These are phyloP conservation scores for Bombus soroeensis DNA, from an alignment of 1,140 invertebrate species.

Conservation along the genomic window DNA sequence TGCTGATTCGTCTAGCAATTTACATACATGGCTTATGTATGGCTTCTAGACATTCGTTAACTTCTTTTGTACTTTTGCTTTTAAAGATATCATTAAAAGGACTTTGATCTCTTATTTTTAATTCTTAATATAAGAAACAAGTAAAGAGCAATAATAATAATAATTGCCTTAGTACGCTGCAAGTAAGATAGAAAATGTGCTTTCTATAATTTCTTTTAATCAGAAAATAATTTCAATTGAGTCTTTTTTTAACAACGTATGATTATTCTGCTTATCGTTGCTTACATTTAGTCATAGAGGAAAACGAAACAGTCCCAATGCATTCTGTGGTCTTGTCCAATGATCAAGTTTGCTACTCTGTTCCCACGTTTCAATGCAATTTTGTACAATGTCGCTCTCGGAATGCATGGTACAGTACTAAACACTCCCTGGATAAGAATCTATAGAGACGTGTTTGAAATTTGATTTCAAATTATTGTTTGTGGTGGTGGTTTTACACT, in stretches of 20 bases:
- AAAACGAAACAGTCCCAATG: slow-evolving; percentile 61
- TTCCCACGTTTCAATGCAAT: slow-evolving; percentile 18
- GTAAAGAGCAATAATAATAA: slow-evolving; percentile 37
- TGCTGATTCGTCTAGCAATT: slow-evolving; percentile 48
- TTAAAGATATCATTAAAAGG: slow-evolving; percentile 9
- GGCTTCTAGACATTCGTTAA: slow-evolving; percentile 56
- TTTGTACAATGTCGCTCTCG: slow-evolving; percentile 35
- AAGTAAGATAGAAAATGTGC: slow-evolving; percentile 43
- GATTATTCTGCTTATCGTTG: slow-evolving; percentile 59
- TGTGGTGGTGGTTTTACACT: slow-evolving; percentile 57
- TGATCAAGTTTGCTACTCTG: background rate
- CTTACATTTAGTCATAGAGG: slow-evolving; percentile 55
- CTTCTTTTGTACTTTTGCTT: slow-evolving; percentile 29
- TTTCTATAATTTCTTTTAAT: slow-evolving; percentile 39
- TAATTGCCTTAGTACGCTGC: slow-evolving; percentile 21
- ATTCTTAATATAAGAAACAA: slow-evolving; percentile 40
- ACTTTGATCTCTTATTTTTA: slow-evolving; percentile 22
- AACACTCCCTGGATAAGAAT: slow-evolving; percentile 61
- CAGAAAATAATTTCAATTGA: slow-evolving; percentile 30
- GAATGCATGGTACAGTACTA: slow-evolving; percentile 66
- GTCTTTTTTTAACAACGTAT: slow-evolving; percentile 36
- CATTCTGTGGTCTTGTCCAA: slow-evolving; percentile 49
- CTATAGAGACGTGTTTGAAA: slow-evolving; percentile 29
- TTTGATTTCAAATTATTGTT: slow-evolving; percentile 27
- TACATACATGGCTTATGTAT: slow-evolving; percentile 63